Percentiles rank a stretch among this genome's conserved stretches.
Conservation (phyloP, 2,797 vertebrate genomes). For the Poeciliopsis turneri region DNA sequence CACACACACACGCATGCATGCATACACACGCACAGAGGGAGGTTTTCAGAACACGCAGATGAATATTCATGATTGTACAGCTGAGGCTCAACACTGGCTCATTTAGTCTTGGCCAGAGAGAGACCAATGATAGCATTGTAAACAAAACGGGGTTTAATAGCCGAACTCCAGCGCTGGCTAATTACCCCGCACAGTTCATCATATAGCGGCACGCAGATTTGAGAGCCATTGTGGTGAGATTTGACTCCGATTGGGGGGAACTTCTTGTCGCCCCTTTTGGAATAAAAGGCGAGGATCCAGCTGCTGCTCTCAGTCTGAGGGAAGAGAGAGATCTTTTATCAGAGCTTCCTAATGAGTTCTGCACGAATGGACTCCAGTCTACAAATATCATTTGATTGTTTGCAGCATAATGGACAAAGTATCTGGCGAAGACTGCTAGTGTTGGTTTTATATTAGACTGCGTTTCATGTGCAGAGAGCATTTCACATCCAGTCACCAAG, state of each 20-base stretch:
- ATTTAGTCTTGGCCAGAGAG: conserved; percentile 74
- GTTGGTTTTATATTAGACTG: not conserved
- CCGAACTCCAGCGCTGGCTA: conserved; percentile 53
- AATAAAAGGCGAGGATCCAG: conserved; percentile 46
- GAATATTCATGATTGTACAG: conserved; percentile 79
- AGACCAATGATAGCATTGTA: conserved; percentile 76
- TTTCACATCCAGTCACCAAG: not conserved
- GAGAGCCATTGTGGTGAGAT: conserved; percentile 44
- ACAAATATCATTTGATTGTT: conserved; percentile 36
- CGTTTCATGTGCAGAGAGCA: not conserved
- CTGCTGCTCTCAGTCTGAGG: conserved; percentile 38
- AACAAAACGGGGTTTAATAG: conserved; percentile 72
- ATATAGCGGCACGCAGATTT: conserved; percentile 29
- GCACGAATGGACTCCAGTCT: conserved; percentile 39
- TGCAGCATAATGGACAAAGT: conserved; percentile 23
- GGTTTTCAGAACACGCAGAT: conserved; percentile 58
- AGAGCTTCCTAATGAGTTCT: conserved; percentile 41
- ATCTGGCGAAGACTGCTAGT: conserved; percentile 1
- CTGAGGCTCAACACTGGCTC: conserved; percentile 76
- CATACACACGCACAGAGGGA: conserved; percentile 35
- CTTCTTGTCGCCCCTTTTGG: not conserved
- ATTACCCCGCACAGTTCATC: conserved; percentile 42
- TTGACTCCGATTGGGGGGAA: conserved; percentile 58
- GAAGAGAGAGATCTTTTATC: conserved; percentile 50
- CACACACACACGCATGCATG: conserved; percentile 19